phyloP scores from a whole-genome alignment of 2,888 invertebrate genomes.

The Julus scanicus region DNA sequence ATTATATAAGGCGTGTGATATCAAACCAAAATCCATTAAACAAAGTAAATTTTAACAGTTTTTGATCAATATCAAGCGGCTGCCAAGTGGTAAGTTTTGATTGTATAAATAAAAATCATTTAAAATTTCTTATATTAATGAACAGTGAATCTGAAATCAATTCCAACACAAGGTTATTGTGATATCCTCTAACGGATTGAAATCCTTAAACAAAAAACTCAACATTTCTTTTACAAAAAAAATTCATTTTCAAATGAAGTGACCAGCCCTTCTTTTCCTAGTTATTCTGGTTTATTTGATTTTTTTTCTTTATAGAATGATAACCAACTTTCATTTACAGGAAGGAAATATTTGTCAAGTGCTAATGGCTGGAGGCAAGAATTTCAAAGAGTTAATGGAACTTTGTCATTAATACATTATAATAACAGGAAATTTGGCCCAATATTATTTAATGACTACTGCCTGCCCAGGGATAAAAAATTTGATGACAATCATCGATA shows the following conservation, averaged over 20 bases:
- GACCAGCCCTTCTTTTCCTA: not conserved
- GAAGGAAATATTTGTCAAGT: not conserved
- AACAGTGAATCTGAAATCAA: not conserved
- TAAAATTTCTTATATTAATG: no score
- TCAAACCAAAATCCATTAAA: no score
- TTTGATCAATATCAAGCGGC: no score
- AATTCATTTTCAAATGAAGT: not conserved
- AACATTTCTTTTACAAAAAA: not conserved
- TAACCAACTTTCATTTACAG: not conserved
- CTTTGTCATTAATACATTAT: constrained; percentile 2
- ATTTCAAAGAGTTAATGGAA: not conserved
- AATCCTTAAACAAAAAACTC: not conserved
- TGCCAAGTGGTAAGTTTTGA: no score
- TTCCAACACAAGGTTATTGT: not conserved
- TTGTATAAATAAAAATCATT: no score
- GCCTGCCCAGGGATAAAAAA: not conserved
- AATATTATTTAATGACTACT: not conserved
- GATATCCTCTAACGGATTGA: not conserved
- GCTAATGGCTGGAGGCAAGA: constrained; percentile 11
- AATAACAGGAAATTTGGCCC: not conserved
- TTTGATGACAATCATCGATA: not conserved
- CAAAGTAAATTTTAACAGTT: no score
- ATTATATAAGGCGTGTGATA: no score
- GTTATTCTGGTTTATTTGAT: constrained; percentile 26
- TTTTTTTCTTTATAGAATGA: not conserved